Evolutionary conservation across 2,113 vertebrate genomes (phyloP).

Genomic region (Pseudorectes ferrugineus): DNA sequence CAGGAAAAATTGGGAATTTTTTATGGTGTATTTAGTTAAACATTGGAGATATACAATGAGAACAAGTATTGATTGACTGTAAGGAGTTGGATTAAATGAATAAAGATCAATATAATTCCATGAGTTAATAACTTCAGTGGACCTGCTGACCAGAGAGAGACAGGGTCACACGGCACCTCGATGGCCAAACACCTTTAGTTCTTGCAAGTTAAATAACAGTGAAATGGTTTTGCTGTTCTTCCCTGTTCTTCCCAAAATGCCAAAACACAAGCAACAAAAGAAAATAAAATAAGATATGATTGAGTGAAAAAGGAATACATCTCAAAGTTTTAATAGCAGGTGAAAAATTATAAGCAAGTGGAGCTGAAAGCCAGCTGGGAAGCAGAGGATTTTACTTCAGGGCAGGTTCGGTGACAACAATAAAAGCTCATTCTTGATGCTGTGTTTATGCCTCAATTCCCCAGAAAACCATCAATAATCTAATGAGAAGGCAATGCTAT

Average conservation of each 20-base stretch:
- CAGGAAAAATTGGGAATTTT: background rate
- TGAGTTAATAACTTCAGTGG: background rate
- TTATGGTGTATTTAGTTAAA: background rate
- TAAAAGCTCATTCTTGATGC: constrained; percentile 45
- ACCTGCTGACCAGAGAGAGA: background rate
- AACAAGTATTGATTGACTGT: background rate
- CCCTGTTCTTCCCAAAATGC: background rate
- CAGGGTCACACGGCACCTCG: background rate
- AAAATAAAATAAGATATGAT: background rate
- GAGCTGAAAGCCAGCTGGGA: constrained; percentile 28
- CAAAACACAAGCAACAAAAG: background rate
- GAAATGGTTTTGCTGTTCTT: background rate
- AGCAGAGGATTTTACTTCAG: constrained; percentile 39
- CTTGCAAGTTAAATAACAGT: background rate
- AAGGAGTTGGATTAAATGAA: background rate
- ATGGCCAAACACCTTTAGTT: background rate
- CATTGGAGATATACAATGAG: background rate
- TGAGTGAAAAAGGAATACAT: constrained; percentile 11
- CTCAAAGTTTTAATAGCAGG: constrained; percentile 50
- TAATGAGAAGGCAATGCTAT: constrained; percentile 49
- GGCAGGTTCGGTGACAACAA: constrained; percentile 36
- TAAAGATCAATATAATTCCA: background rate
- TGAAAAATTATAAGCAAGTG: constrained; percentile 48
- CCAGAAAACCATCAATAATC: constrained; percentile 62
- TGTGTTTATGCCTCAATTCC: constrained; percentile 56